phyloP scores from a whole-genome alignment of 1,140 invertebrate species.

The Heliconius melpomene region DNA sequence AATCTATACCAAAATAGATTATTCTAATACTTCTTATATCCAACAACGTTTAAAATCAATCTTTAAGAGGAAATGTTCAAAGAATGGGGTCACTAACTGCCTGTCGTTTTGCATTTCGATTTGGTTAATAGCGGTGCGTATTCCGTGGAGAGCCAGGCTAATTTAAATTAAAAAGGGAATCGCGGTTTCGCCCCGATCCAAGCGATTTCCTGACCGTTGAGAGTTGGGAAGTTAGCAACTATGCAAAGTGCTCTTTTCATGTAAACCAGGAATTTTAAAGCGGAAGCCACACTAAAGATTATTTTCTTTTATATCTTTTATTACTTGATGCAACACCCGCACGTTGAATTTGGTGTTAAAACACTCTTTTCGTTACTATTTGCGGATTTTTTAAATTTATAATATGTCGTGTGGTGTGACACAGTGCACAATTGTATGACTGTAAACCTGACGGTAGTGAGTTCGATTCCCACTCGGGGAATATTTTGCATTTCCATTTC shows the following conservation, averaged over 20 bases:
- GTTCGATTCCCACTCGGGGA: no score
- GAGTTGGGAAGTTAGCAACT: conserved; percentile 12
- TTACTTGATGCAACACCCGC: not conserved
- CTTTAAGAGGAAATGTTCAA: not conserved
- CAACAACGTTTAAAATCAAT: not conserved
- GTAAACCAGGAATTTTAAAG: not conserved
- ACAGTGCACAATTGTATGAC: no score
- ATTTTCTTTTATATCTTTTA: not conserved
- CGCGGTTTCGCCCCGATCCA: not conserved
- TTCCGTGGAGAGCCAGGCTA: conserved; percentile 4
- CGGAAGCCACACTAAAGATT: not conserved
- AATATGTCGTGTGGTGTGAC: no score
- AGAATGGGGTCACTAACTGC: conserved; percentile 1
- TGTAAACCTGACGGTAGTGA: no score
- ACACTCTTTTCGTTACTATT: no score
- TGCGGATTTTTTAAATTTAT: no score
- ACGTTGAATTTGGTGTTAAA: no score
- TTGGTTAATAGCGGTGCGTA: not conserved
- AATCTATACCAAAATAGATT: not conserved
- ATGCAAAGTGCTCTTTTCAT: conserved; percentile 8
- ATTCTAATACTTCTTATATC: not conserved
- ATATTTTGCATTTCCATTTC: no score
- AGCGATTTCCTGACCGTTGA: conserved; percentile 7
- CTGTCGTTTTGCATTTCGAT: conserved; percentile 1
- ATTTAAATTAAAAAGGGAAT: conserved; percentile 23